Evolutionary conservation across 2,797 vertebrate genomes (phyloP).

Genomic region (Rhabdophis nuchalis): DNA sequence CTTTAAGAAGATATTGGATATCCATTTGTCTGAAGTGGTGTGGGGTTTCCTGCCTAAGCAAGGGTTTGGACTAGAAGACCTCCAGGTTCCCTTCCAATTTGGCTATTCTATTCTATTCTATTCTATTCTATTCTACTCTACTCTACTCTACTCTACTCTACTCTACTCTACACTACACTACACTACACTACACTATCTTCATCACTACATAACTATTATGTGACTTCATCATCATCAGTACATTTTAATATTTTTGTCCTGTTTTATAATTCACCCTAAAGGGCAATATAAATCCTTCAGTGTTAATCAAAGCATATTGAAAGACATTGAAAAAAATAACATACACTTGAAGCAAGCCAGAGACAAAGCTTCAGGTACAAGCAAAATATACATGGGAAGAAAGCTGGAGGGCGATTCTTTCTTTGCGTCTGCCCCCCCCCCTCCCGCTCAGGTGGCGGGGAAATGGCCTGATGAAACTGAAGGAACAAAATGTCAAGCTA

Average conservation of each 20-base stretch:
- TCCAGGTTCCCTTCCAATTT: too few species aligned
- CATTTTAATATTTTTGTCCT: background rate
- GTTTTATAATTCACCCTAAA: background rate
- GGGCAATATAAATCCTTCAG: background rate
- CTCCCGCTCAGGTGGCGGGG: too few species aligned
- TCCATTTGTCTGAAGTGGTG: too few species aligned
- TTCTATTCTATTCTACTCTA: too few species aligned
- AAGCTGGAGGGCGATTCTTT: background rate
- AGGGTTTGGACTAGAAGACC: too few species aligned
- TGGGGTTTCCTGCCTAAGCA: too few species aligned
- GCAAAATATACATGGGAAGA: background rate
- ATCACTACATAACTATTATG: background rate
- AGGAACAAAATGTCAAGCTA: conserved; percentile 50
- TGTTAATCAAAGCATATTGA: background rate
- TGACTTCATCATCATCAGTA: background rate
- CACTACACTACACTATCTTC: background rate
- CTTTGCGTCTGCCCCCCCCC: background rate
- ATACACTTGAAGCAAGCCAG: background rate
- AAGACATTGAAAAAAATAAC: background rate
- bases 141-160: too few species aligned
- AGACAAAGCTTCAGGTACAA: background rate
- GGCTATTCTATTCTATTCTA: too few species aligned
- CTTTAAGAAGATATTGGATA: too few species aligned
- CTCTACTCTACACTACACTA: too few species aligned
- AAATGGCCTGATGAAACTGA: conserved; percentile 38